Base-by-base conservation (phyloP, 2,888 invertebrate species). In the Metellina segmentata region DNA sequence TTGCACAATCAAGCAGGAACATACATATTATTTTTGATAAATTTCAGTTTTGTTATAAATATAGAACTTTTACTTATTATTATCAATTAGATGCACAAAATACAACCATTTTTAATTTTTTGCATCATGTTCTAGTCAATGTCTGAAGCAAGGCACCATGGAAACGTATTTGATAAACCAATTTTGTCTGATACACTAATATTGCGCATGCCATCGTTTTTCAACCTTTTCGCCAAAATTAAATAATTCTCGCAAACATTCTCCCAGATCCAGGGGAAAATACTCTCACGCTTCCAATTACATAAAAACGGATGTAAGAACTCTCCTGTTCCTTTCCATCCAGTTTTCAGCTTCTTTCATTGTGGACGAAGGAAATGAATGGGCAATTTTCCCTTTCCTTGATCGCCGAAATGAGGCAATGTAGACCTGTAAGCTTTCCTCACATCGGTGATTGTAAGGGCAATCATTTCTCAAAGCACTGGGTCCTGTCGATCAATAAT, bases 401-500 rank as follows among this genome's bases (percentile, higher is more conserved):
- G 53, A 13, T 34, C 52, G 49, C 49, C 81, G 48, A 81, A 51
- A 49, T 6, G 51, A 75, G 19, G 52, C 51, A 48, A 61, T 61
- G 78, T 79, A 52, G 78, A 79, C 78, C 61, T 61, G 61, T 16
- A 61, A 61, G 61, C 34, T 48, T 75, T 75, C 75, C 20, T 75
- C 69, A 82, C 70, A 51, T 48, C 70, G 70, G n/a, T 71, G 69
- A 13, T 61, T 79, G 79, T 79, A 79, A 34, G 61, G 72, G 86
- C 81, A 81, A 87, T 87, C 87, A 87, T 79, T 81, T 71, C 51
- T 74, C 11, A 79, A 52, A 53, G 34, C 61, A n/a, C 75, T 34
- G 19, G 52, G 48, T 81, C 69, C 75, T 75, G 74, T 20, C 90
- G 90, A 90, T 90, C 90, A 90, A 90, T 90, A 85, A 90, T 85